Base-by-base conservation (phyloP, 2,888 invertebrate species). In the Tachystola acroxantha region DNA sequence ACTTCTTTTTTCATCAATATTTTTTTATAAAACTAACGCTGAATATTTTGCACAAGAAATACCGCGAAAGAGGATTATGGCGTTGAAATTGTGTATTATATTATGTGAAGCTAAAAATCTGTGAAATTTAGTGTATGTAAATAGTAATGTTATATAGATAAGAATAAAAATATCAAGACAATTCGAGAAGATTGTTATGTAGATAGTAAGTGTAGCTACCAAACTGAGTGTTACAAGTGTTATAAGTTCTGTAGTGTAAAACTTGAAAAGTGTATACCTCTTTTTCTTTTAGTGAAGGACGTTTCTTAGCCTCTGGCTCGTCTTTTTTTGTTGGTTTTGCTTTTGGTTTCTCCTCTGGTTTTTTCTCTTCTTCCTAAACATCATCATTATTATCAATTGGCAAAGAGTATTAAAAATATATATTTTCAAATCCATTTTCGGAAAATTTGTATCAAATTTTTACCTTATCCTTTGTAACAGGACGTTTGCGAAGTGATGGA, bases 401-500 rank as follows among this genome's bases (percentile, higher is more conserved):
- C n/a, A n/a, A n/a, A 37, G 26, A 16, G 3, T 16, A 16, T 16
- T 4, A 16, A 16, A 16, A 16, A 3, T 16, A 4, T 16, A 4
- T 16, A 16, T 12, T 11, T 27, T 27, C 11, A 11, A 11, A 26
- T 2, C 25, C 34, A 22, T 25, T 35, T 10, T 12, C 6, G 7
- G 14, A 5, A 7, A 16, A 24, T 16, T 12, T 34, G 19, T 10
- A 6, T 19, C n/a, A 7, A 16, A 1, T 22, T 14, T 12, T 25
- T 79, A 86, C 85, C 85, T 86, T 84, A 36, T 82, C 84, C 54
- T 85, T 86, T 39, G 69, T 43, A 42, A 85, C 65, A 42, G 84
- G 55, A 42, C 82, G 78, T 61, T 85, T 86, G 30, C 81, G 74
- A 29, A 86, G 71, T 43, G 74, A 53, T 39, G 85, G 81, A 36